Evolutionary conservation across 1,140 invertebrate genomes (phyloP).

Genomic region (Bursaphelenchus mucronatus): DNA sequence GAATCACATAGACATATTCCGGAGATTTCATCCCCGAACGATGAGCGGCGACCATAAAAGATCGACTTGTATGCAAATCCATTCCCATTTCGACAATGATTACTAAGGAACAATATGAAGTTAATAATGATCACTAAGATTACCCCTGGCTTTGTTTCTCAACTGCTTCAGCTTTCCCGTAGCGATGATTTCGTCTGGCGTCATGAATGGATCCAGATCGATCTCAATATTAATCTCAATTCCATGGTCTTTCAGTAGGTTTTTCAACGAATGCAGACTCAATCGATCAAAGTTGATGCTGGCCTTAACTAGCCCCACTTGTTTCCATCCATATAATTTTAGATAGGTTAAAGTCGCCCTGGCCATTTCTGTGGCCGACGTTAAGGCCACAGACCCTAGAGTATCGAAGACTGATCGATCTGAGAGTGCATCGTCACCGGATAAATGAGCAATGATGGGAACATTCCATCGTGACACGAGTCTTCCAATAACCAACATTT

Average conservation of each 20-base stretch:
- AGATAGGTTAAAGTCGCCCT: conserved; percentile 53
- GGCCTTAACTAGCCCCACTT: conserved; percentile 49
- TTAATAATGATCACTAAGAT: conserved; percentile 14
- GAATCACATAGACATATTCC: conserved; percentile 57
- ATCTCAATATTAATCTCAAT: conserved; percentile 52
- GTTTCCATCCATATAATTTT: conserved; percentile 56
- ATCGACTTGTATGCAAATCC: conserved; percentile 53
- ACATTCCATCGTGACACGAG: conserved; percentile 56
- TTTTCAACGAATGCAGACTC: conserved; percentile 49
- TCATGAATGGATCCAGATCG: conserved; percentile 52
- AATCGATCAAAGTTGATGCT: conserved; percentile 46
- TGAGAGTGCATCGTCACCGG: conserved; percentile 51
- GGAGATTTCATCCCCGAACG: conserved; percentile 52
- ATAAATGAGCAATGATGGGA: conserved; percentile 57
- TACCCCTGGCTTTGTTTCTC: conserved; percentile 43
- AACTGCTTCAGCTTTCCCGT: conserved; percentile 48
- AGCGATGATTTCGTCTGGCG: conserved; percentile 53
- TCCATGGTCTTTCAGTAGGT: conserved; percentile 47
- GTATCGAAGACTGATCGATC: conserved; percentile 53
- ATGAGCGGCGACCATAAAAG: conserved; percentile 52
- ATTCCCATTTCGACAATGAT: conserved; percentile 53
- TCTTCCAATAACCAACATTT: conserved; percentile 56
- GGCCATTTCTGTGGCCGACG: conserved; percentile 58
- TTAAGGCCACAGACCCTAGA: conserved; percentile 54
- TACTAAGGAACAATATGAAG: conserved; percentile 23